Conservation (phyloP, 2,113 vertebrate genomes). For the Cavia aperea region DNA sequence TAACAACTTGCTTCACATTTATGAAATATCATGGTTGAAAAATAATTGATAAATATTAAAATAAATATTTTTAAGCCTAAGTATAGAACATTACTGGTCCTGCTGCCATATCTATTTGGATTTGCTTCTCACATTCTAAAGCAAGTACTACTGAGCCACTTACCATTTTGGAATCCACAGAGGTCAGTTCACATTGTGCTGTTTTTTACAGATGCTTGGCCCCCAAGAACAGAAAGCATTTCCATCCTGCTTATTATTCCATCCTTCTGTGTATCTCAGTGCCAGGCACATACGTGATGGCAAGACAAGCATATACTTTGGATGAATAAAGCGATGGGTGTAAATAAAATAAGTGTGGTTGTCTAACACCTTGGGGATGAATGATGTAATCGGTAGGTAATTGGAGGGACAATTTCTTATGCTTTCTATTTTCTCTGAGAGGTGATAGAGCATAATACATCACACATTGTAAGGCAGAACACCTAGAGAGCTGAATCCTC, state of each 20-base stretch:
- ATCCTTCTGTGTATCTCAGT: background rate
- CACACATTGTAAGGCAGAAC: background rate
- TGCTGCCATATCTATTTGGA: background rate
- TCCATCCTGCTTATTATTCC: background rate
- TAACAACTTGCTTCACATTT: background rate
- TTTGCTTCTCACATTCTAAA: background rate
- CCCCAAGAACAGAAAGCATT: background rate
- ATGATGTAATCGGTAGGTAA: background rate
- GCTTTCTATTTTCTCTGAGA: background rate
- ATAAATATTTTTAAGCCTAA: conserved; percentile 26
- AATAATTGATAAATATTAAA: background rate
- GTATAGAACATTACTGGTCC: background rate
- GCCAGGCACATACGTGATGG: background rate
- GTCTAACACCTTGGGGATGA: background rate
- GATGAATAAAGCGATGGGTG: background rate
- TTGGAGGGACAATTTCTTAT: background rate
- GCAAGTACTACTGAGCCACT: background rate
- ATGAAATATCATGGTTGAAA: background rate
- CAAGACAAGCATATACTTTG: background rate
- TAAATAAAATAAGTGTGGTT: background rate
- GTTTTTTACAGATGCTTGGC: background rate
- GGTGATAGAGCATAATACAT: background rate
- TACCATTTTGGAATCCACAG: background rate
- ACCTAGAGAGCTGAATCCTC: background rate
- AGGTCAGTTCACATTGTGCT: too few relatives aligned